Percentiles rank a stretch among this genome's conserved stretches.
phyloP scores from a whole-genome alignment of 2,113 vertebrate species.

The Petromus typicus region DNA sequence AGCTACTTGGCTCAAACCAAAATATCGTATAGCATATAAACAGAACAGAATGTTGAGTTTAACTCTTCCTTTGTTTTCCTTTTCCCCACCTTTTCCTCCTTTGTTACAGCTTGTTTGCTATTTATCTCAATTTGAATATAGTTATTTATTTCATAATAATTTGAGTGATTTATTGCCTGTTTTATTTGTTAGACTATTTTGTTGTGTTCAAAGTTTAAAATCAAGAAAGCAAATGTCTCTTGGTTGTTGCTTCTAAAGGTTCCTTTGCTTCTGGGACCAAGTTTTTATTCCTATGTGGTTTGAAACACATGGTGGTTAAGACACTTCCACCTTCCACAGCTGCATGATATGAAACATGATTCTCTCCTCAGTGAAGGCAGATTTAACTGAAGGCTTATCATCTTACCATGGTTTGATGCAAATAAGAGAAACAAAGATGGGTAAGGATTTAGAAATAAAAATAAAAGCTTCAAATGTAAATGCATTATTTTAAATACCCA shows the following conservation, averaged over 20 bases:
- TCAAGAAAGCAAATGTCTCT: slow-evolving; percentile 66
- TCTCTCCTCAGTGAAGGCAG: not conserved
- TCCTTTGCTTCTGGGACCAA: slow-evolving; percentile 48
- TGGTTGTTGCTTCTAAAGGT: slow-evolving; percentile 68
- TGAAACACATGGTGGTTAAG: not conserved
- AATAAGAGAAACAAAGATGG: not conserved
- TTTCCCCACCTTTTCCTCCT: not conserved
- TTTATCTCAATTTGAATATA: slow-evolving; percentile 77
- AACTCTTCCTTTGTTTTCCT: slow-evolving; percentile 65
- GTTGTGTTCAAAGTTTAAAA: slow-evolving; percentile 71
- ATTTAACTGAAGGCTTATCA: not conserved
- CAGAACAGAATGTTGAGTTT: slow-evolving; percentile 70
- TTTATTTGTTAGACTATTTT: slow-evolving; percentile 61
- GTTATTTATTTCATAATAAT: slow-evolving; percentile 73
- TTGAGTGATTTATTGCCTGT: slow-evolving; percentile 6
- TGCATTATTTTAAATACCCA: not conserved
- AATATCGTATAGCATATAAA: slow-evolving; percentile 49
- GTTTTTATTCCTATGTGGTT: not conserved
- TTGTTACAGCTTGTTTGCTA: slow-evolving; percentile 77
- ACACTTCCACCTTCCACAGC: not conserved
- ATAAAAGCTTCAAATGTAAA: not conserved
- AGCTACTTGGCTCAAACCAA: slow-evolving; percentile 76
- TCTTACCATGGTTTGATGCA: not conserved
- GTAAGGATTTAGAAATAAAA: not conserved
- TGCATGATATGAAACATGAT: not conserved